These are phyloP conservation scores for Chironomus tepperi DNA, from an alignment of 1,140 invertebrate genomes.

Conservation along the genomic window DNA sequence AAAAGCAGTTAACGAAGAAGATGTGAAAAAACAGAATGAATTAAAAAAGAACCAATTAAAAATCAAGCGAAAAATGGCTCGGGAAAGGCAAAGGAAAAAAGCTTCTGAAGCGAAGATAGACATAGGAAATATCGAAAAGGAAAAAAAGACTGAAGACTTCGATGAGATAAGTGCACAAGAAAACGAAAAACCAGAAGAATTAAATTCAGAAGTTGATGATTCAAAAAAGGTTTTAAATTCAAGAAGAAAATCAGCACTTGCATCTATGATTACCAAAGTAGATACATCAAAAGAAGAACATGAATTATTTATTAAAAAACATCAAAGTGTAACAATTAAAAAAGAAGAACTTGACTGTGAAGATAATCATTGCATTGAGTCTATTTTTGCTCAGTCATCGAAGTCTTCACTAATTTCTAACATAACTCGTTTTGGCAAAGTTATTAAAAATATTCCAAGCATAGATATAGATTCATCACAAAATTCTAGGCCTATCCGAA, in stretches of 20 bases:
- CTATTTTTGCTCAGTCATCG: too few relatives aligned
- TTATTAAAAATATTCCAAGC: background rate
- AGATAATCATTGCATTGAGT: background rate
- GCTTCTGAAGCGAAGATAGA: background rate
- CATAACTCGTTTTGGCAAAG: background rate
- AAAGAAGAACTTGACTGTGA: background rate
- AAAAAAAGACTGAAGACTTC: constrained; percentile 24
- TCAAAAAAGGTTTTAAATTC: constrained; percentile 28
- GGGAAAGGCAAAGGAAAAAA: background rate
- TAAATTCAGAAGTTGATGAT: background rate
- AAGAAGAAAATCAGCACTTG: constrained; percentile 33
- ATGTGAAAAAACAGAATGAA: background rate
- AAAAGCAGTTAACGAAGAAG: background rate
- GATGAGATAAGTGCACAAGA: background rate
- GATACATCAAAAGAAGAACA: background rate
- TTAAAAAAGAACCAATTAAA: background rate
- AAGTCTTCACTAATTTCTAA: too few relatives aligned
- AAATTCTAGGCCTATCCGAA: constrained; percentile 46
- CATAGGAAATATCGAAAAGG: background rate
- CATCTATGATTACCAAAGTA: constrained; percentile 25
- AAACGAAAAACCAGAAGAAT: background rate
- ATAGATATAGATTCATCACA: constrained; percentile 29
- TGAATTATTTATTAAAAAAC: too few relatives aligned
- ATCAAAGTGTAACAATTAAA: too few relatives aligned
- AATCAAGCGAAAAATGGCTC: constrained; percentile 6